Evolutionary conservation across 2,888 invertebrate species (phyloP).

Genomic region (Agrypnus murinus): DNA sequence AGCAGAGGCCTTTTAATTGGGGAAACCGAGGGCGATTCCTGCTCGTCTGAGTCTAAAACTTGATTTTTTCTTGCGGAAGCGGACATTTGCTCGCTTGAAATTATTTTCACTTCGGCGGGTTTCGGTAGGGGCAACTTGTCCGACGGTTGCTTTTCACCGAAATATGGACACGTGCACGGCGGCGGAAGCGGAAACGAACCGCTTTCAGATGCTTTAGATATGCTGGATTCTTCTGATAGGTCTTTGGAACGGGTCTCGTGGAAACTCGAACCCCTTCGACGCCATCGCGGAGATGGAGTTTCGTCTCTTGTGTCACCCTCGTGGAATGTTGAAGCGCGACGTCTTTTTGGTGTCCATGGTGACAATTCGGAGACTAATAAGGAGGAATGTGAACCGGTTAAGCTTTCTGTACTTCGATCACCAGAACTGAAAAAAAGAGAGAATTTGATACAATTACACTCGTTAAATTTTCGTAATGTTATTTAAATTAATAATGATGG

Average conservation of each 20-base stretch:
- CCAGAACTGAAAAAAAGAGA: slow-evolving; percentile 58
- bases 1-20: slow-evolving; percentile 65
- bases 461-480: too few species aligned
- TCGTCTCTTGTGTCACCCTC: slow-evolving; percentile 70
- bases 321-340: slow-evolving; percentile 73
- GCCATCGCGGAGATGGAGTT: slow-evolving; percentile 67
- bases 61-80: slow-evolving; percentile 46
- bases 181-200: slow-evolving; percentile 77
- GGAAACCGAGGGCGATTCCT: slow-evolving; percentile 70
- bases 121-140: slow-evolving; percentile 70
- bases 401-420: slow-evolving; percentile 62
- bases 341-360: slow-evolving; percentile 63
- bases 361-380: slow-evolving; percentile 62
- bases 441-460: too few species aligned
- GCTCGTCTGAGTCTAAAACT: slow-evolving; percentile 63
- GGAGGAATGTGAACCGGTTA: slow-evolving; percentile 66
- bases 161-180: slow-evolving; percentile 88
- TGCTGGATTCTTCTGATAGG: slow-evolving; percentile 66
- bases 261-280: slow-evolving; percentile 72
- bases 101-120: slow-evolving; percentile 74
- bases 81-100: slow-evolving; percentile 64
- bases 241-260: slow-evolving; percentile 68
- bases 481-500: too few species aligned
- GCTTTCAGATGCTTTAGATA: slow-evolving; percentile 60
- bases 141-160: slow-evolving; percentile 79